Evolutionary conservation across 2,113 vertebrate species (phyloP).

Genomic region (Pavo muticus): DNA sequence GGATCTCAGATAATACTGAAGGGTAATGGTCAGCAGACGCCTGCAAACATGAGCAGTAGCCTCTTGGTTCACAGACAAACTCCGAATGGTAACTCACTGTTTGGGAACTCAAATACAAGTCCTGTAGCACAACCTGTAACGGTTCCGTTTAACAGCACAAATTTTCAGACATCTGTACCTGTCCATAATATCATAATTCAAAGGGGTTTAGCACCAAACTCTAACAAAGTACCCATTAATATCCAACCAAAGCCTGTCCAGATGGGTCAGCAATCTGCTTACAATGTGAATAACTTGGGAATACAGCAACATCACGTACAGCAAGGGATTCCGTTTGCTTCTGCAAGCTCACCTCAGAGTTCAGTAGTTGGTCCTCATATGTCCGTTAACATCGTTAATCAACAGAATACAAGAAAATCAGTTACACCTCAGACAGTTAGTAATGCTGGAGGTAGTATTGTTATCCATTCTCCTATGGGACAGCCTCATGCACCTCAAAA

Average conservation of each 20-base stretch:
- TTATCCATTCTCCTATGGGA: conserved; percentile 88
- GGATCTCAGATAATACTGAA: conserved; percentile 94
- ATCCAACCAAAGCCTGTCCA: conserved; percentile 97
- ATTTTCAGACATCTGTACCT: conserved; percentile 87
- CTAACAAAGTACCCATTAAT: conserved; percentile 86
- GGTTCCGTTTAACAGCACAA: conserved; percentile 93
- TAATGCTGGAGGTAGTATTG: conserved; percentile 80
- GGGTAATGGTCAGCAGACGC: conserved; percentile 81
- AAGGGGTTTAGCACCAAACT: conserved; percentile 88
- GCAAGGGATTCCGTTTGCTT: conserved; percentile 81
- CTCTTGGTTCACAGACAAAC: conserved; percentile 85
- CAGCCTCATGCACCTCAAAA: conserved; percentile 86
- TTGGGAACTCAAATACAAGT: conserved; percentile 84
- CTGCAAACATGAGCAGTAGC: conserved; percentile 80
- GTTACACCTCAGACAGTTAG: conserved; percentile 79
- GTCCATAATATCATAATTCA: conserved; percentile 99
- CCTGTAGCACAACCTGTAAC: conserved; percentile 89
- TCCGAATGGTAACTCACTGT: conserved; percentile 85
- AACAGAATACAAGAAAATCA: conserved; percentile 81
- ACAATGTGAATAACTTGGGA: conserved; percentile 86
- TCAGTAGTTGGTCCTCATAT: conserved; percentile 82
- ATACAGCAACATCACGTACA: conserved; percentile 83
- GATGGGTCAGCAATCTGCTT: conserved; percentile 89
- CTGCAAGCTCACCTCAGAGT: conserved; percentile 81
- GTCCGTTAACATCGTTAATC: conserved; percentile 84